phyloP scores from a whole-genome alignment of 2,888 invertebrate species.

The Harmothoe impar region DNA sequence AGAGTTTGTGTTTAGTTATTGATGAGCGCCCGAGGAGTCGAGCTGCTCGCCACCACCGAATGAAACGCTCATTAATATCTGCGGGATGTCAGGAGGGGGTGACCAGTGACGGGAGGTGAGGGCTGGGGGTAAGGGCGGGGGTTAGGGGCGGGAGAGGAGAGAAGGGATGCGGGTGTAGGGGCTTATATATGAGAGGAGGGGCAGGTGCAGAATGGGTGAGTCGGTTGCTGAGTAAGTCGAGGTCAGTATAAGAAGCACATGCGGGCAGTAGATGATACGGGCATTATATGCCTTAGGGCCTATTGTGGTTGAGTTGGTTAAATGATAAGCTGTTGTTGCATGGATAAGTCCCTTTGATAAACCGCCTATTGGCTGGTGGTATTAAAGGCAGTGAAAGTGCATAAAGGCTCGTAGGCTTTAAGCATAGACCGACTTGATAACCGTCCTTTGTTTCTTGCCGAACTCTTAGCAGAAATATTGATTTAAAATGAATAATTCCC shows the following conservation, averaged over 20 bases:
- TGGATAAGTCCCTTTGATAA: no score
- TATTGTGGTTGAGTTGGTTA: no score
- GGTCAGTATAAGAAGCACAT: neutral
- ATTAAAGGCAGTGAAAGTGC: no score
- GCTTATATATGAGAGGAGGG: neutral
- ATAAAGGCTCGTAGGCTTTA: no score
- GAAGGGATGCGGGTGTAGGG: neutral
- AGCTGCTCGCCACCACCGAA: neutral
- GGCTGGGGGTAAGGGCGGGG: neutral
- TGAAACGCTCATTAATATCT: conserved; percentile 54
- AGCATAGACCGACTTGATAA: no score
- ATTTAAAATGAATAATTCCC: no score
- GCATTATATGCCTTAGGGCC: no score
- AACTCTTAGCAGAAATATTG: no score
- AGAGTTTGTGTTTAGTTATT: conserved; percentile 61
- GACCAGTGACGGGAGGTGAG: conserved; percentile 14
- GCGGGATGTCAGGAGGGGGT: neutral
- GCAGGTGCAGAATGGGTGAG: conserved; percentile 12
- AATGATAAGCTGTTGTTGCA: no score
- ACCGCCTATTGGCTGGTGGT: no score
- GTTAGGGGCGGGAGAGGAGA: neutral
- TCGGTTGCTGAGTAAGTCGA: neutral
- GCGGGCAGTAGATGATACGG: neutral
- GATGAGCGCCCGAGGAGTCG: conserved; percentile 60
- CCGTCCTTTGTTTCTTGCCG: no score